These are phyloP conservation scores for Meloidogyne exigua DNA, from an alignment of 1,140 invertebrate genomes.

Conservation along the genomic window DNA sequence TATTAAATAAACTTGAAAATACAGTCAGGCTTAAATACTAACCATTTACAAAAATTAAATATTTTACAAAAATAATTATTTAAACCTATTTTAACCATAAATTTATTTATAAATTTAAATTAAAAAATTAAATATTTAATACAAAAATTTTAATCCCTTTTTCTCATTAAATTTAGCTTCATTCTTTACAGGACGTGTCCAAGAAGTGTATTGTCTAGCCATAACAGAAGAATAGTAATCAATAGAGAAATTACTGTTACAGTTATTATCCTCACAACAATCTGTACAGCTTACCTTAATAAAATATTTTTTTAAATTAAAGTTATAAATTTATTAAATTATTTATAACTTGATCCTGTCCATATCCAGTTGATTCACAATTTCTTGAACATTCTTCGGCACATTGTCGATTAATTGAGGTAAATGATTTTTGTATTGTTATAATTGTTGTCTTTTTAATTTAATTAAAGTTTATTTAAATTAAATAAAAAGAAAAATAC, in stretches of 20 bases:
- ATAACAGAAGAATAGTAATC: conserved; percentile 27
- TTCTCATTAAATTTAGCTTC: conserved; percentile 25
- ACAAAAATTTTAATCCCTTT: conserved; percentile 16
- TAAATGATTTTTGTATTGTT: conserved; percentile 28
- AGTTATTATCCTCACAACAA: conserved; percentile 28
- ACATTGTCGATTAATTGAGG: conserved; percentile 27
- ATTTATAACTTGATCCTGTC: conserved; percentile 23
- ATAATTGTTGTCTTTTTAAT: conserved; percentile 25
- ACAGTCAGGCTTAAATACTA: too few relatives aligned
- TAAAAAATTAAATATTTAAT: conserved; percentile 5
- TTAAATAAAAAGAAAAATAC: neutral
- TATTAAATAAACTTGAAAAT: too few relatives aligned
- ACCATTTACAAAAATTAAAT: too few relatives aligned
- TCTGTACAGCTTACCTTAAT: conserved; percentile 32
- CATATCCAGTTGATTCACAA: conserved; percentile 29
- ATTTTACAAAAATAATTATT: too few relatives aligned
- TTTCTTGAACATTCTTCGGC: conserved; percentile 15
- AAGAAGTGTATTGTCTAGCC: conserved; percentile 23
- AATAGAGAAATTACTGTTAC: conserved; percentile 23
- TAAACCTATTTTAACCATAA: too few relatives aligned
- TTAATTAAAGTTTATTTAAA: neutral
- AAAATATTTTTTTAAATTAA: neutral
- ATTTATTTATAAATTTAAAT: too few relatives aligned
- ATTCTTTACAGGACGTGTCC: conserved; percentile 29
- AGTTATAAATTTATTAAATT: neutral